phyloP scores from a whole-genome alignment of 2,113 vertebrate genomes.

The Oplegnathus fasciatus region DNA sequence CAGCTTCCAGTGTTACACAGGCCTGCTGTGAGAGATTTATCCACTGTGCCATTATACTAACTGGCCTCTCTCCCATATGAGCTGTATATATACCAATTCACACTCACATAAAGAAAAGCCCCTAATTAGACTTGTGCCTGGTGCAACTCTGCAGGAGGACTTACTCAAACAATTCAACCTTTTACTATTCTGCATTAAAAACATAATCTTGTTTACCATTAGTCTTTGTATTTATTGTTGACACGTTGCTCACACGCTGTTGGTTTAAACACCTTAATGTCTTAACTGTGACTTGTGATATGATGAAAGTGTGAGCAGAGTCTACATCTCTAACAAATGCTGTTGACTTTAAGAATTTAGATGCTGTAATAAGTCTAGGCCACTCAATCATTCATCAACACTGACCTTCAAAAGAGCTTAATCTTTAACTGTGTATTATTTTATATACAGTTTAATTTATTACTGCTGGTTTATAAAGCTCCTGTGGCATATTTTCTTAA shows the following conservation, averaged over 20 bases:
- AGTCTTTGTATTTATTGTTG: constrained; percentile 9
- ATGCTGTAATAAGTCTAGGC: constrained; percentile 21
- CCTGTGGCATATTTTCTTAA: neutral
- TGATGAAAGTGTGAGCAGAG: neutral
- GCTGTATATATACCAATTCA: constrained; percentile 36
- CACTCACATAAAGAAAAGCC: constrained; percentile 31
- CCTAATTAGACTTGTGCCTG: constrained; percentile 50
- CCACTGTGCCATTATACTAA: constrained; percentile 71
- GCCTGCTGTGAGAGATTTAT: constrained; percentile 74
- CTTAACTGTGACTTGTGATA: constrained; percentile 12
- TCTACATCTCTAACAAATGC: constrained; percentile 12
- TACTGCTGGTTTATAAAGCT: neutral
- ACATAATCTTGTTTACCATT: constrained; percentile 13
- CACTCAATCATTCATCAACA: constrained; percentile 16
- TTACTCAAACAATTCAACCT: constrained; percentile 33
- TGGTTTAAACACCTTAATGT: constrained; percentile 6
- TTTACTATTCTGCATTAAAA: constrained; percentile 43
- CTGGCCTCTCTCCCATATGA: constrained; percentile 53
- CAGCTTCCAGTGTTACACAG: constrained; percentile 66
- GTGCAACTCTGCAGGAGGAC: constrained; percentile 31
- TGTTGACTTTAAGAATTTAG: neutral
- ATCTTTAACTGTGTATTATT: neutral
- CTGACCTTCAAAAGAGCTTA: constrained; percentile 7
- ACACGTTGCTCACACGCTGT: constrained; percentile 4
- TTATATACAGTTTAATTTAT: constrained; percentile 1